Evolutionary conservation across 2,888 invertebrate genomes (phyloP).

Genomic region (Melikaiella ostensackeni): DNA sequence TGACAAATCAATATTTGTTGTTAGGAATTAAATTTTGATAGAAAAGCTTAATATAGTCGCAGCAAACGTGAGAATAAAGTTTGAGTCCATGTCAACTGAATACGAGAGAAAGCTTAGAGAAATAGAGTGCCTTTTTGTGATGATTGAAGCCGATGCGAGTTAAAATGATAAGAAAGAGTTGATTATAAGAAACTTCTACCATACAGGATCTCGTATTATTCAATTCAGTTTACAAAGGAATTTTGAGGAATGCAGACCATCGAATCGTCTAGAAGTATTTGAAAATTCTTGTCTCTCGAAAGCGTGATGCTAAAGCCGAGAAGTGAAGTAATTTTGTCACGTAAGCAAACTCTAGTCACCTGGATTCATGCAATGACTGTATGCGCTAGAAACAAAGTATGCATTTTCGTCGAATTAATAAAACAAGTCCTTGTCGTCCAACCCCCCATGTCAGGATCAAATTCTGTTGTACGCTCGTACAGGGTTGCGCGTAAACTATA

Average conservation of each 20-base stretch:
- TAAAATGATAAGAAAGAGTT: background rate
- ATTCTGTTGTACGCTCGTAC: conserved; percentile 65
- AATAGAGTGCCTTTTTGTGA: background rate
- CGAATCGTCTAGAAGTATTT: background rate
- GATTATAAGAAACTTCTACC: background rate
- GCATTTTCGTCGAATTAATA: conserved; percentile 70
- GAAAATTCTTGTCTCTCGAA: conserved; percentile 45
- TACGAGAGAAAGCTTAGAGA: background rate
- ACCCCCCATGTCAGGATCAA: conserved; percentile 63
- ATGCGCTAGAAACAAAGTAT: conserved; percentile 66
- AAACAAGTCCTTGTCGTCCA: conserved; percentile 73
- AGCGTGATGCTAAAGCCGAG: conserved; percentile 61
- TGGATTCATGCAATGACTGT: conserved; percentile 73
- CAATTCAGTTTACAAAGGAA: background rate
- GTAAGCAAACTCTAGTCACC: conserved; percentile 65
- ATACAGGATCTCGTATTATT: background rate
- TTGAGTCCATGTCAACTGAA: background rate
- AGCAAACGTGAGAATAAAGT: background rate
- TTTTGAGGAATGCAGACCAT: background rate
- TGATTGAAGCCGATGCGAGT: background rate
- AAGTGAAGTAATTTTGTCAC: conserved; percentile 56
- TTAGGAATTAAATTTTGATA: background rate
- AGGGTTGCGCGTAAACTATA: conserved; percentile 71
- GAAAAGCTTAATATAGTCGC: background rate
- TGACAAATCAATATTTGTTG: too few species aligned